Percentiles rank a stretch among this genome's conserved stretches.
These are phyloP conservation scores for Acinonyx jubatus DNA, from an alignment of 2,113 vertebrate genomes.

Conservation along the genomic window DNA sequence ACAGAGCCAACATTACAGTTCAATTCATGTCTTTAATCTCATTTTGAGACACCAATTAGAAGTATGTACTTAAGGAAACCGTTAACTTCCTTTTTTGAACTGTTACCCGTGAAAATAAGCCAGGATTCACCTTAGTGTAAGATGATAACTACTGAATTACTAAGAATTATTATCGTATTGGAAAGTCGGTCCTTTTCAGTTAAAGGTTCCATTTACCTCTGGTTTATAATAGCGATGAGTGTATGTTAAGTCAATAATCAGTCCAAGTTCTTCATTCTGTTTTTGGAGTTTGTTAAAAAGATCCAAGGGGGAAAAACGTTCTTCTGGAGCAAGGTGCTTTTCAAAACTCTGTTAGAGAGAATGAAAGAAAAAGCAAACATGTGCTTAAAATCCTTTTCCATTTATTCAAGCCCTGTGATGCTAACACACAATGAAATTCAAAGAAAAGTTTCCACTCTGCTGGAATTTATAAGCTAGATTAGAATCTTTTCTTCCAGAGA, in stretches of 20 bases:
- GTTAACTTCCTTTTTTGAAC: not conserved
- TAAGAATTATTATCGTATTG: not conserved
- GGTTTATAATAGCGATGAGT: slow-evolving; percentile 91
- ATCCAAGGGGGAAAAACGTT: slow-evolving; percentile 89
- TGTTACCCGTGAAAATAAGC: not conserved
- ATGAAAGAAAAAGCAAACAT: not conserved
- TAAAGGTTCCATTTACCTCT: slow-evolving; percentile 82
- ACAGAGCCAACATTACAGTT: not conserved
- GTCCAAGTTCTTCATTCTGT: slow-evolving; percentile 89
- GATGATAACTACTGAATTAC: not conserved
- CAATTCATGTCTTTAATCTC: not conserved
- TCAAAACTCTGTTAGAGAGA: slow-evolving; percentile 84
- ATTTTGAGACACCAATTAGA: not conserved
- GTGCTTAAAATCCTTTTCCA: not conserved
- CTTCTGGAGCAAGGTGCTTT: slow-evolving; percentile 73
- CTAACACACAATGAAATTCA: not conserved
- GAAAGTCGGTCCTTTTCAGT: not conserved
- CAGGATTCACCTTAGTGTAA: not conserved
- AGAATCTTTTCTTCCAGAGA: not conserved
- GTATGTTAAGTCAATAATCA: slow-evolving; percentile 93
- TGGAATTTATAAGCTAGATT: not conserved
- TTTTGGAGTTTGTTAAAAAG: slow-evolving; percentile 86
- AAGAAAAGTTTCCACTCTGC: not conserved
- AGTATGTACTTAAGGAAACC: not conserved
- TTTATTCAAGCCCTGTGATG: not conserved